A percentile compares a stretch with the other conserved stretches of the same genome.
Conservation (phyloP, 2,888 invertebrate species). For the Aporophyla nigra region DNA sequence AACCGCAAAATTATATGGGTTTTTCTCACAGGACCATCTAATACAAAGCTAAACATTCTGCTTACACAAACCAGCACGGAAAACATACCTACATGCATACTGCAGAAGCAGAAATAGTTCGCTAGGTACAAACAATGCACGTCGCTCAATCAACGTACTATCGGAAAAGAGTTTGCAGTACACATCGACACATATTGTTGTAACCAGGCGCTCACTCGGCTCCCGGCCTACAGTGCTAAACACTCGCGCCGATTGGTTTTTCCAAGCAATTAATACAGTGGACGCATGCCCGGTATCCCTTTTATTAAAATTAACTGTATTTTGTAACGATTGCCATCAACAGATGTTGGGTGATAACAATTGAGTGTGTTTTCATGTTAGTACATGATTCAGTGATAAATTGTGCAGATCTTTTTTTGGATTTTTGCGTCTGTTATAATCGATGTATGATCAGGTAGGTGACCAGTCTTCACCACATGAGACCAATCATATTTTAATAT, state of each 20-base stretch:
- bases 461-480: neutral
- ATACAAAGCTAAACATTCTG: neutral
- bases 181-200: slow-evolving; percentile 42
- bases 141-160: slow-evolving; percentile 28
- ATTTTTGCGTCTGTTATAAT: neutral
- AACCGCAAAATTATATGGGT: neutral
- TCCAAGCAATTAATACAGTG: slow-evolving; percentile 69
- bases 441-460: neutral
- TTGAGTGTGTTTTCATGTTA: neutral
- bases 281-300: slow-evolving; percentile 55
- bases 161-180: slow-evolving; percentile 28
- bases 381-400: neutral
- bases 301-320: slow-evolving; percentile 71
- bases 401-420: too few species aligned
- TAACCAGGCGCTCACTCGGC: slow-evolving; percentile 13
- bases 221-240: slow-evolving; percentile 54
- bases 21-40: neutral
- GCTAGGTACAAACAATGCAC: slow-evolving; percentile 22
- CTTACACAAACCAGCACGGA: neutral
- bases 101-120: slow-evolving; percentile 19
- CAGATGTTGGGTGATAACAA: slow-evolving; percentile 44
- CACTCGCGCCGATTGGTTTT: slow-evolving; percentile 68
- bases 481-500: neutral
- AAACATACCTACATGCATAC: neutral
- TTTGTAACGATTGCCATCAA: slow-evolving; percentile 54